phyloP scores from a whole-genome alignment of 2,113 vertebrate species.

The Thunnus maccoyii region DNA sequence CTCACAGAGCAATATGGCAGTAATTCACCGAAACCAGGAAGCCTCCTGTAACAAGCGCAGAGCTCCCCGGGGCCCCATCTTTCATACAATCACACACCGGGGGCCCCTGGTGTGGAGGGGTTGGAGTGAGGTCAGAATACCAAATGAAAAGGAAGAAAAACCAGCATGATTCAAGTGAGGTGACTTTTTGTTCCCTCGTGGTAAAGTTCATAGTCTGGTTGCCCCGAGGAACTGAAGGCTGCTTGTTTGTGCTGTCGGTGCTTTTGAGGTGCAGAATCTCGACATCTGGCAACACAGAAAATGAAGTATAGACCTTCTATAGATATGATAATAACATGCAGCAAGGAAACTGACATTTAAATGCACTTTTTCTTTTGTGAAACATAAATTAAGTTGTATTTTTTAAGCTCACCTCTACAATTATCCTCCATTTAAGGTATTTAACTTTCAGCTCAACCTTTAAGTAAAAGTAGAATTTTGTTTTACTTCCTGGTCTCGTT shows the following conservation, averaged over 20 bases:
- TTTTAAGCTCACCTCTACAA: neutral
- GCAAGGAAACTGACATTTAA: conserved; percentile 21
- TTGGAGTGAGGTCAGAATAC: conserved; percentile 70
- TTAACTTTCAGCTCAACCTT: too few species aligned
- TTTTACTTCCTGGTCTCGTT: too few species aligned
- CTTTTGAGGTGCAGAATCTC: conserved; percentile 27
- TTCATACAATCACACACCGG: conserved; percentile 64
- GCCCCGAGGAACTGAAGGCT: conserved; percentile 51
- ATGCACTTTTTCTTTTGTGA: conserved; percentile 26
- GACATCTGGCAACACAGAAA: conserved; percentile 58
- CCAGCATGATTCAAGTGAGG: conserved; percentile 51
- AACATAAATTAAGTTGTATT: conserved; percentile 8
- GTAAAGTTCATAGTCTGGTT: conserved; percentile 49
- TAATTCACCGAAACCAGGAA: conserved; percentile 75
- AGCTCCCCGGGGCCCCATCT: conserved; percentile 69
- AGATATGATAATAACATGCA: conserved; percentile 50
- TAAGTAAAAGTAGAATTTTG: too few species aligned
- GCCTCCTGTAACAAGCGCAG: conserved; percentile 48
- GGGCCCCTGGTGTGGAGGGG: conserved; percentile 60
- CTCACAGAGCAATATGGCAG: conserved; percentile 59
- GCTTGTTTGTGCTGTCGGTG: conserved; percentile 37
- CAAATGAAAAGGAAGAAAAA: conserved; percentile 66
- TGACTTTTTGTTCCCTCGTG: conserved; percentile 44
- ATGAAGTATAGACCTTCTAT: neutral
- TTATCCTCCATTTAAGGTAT: too few species aligned